Evolutionary conservation across 2,797 vertebrate species (phyloP).

Genomic region (Catostomus latipinnis): DNA sequence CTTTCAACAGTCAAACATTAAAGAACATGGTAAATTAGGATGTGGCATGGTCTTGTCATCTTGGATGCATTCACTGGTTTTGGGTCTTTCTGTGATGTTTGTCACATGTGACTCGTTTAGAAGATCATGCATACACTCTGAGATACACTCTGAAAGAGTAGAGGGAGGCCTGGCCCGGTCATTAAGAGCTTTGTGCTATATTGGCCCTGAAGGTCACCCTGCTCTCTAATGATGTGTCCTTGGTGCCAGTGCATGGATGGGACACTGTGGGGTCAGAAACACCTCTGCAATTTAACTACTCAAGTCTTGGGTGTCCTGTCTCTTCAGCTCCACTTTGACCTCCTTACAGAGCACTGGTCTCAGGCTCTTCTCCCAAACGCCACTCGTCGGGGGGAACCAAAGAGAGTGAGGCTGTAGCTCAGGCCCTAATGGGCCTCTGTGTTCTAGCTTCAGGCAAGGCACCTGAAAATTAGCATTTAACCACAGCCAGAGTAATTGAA

Average conservation of each 20-base stretch:
- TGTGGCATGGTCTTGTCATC: slow-evolving; percentile 37
- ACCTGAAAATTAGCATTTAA: slow-evolving; percentile 83
- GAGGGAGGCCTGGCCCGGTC: slow-evolving; percentile 36
- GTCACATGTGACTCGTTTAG: slow-evolving; percentile 49
- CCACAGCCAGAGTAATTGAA: slow-evolving; percentile 82
- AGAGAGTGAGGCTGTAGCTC: slow-evolving; percentile 79
- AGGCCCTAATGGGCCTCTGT: slow-evolving; percentile 80
- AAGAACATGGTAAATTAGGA: slow-evolving; percentile 33
- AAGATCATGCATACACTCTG: not conserved
- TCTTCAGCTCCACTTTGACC: slow-evolving; percentile 73
- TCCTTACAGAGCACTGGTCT: slow-evolving; percentile 71
- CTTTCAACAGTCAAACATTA: slow-evolving; percentile 18
- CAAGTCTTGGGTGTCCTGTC: slow-evolving; percentile 52
- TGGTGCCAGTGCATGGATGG: slow-evolving; percentile 57
- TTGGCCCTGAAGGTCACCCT: slow-evolving; percentile 71
- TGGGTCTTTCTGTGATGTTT: slow-evolving; percentile 38
- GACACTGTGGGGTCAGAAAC: slow-evolving; percentile 65
- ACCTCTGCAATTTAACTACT: slow-evolving; percentile 72
- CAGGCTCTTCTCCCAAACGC: slow-evolving; percentile 53
- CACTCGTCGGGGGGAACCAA: slow-evolving; percentile 78
- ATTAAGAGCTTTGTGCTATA: slow-evolving; percentile 53
- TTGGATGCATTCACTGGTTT: slow-evolving; percentile 52
- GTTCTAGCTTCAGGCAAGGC: slow-evolving; percentile 77
- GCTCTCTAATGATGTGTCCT: slow-evolving; percentile 66
- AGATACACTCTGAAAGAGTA: slow-evolving; percentile 16